Percentiles rank a stretch among this genome's conserved stretches.
phyloP scores from a whole-genome alignment of 2,797 vertebrate species.

The Florisuga fusca region DNA sequence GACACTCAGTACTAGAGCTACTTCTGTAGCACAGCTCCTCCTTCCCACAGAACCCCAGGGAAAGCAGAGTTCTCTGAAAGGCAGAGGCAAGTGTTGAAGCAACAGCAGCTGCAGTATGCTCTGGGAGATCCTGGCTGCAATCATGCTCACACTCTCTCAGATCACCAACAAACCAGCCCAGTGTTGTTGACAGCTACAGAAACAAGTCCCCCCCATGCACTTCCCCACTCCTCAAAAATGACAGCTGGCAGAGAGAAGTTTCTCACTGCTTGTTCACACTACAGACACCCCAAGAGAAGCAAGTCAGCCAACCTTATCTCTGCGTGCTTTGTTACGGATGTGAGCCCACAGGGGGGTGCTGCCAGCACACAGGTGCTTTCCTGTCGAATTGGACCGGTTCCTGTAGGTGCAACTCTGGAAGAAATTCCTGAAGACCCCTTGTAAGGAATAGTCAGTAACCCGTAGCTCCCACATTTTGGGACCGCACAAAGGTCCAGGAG shows the following conservation, averaged over 20 bases:
- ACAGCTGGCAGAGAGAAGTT: not conserved
- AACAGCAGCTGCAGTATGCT: not conserved
- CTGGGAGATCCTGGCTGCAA: not conserved
- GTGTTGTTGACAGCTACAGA: not conserved
- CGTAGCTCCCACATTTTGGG: conserved; percentile 54
- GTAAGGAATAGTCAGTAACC: conserved; percentile 9
- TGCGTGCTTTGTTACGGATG: conserved; percentile 26
- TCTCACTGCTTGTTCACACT: not conserved
- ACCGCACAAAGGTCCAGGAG: not conserved
- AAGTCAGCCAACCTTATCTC: conserved; percentile 70
- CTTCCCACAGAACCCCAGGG: not conserved
- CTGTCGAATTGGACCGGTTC: not conserved
- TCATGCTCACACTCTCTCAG: not conserved
- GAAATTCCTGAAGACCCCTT: conserved; percentile 62
- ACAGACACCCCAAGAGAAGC: not conserved
- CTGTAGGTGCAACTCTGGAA: conserved; percentile 24
- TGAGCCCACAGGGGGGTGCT: conserved; percentile 50
- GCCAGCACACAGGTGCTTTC: not conserved
- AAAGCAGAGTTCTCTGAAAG: not conserved
- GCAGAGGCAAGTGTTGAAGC: not conserved
- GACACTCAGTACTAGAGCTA: not conserved
- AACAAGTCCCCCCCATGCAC: fast-evolving
- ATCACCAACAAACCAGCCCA: not conserved
- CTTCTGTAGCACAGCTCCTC: not conserved
- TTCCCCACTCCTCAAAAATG: not conserved